phyloP scores from a whole-genome alignment of 2,888 invertebrate genomes.

The Emesis furor region DNA sequence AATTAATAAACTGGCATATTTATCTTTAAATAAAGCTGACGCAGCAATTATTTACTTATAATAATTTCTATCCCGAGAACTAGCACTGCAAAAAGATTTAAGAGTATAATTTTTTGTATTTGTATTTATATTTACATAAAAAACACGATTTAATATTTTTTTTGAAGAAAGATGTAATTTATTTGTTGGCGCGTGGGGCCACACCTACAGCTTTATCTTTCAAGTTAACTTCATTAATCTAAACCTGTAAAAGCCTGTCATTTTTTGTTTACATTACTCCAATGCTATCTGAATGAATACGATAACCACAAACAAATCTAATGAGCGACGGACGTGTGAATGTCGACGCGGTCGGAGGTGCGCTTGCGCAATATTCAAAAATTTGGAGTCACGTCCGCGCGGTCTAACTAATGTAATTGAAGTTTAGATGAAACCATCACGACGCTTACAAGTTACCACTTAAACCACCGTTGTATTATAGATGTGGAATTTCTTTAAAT shows the following conservation, averaged over 20 bases:
- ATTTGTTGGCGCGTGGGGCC: background rate
- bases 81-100: no score
- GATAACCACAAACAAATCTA: constrained; percentile 16
- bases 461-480: background rate
- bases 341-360: constrained; percentile 1
- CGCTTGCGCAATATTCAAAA: constrained; percentile 12
- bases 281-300: background rate
- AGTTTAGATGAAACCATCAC: background rate
- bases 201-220: background rate
- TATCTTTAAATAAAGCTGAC: background rate
- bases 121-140: no score
- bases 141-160: no score
- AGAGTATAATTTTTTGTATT: background rate
- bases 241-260: background rate
- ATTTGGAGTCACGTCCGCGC: background rate
- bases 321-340: constrained; percentile 9
- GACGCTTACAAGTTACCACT: background rate
- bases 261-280: background rate
- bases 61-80: background rate
- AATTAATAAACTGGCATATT: background rate
- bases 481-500: background rate
- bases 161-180: background rate
- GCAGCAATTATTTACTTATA: background rate
- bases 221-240: background rate
- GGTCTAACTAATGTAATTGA: background rate